These are phyloP conservation scores for Seira sanloemensis DNA, from an alignment of 2,888 invertebrate genomes.

Conservation along the genomic window DNA sequence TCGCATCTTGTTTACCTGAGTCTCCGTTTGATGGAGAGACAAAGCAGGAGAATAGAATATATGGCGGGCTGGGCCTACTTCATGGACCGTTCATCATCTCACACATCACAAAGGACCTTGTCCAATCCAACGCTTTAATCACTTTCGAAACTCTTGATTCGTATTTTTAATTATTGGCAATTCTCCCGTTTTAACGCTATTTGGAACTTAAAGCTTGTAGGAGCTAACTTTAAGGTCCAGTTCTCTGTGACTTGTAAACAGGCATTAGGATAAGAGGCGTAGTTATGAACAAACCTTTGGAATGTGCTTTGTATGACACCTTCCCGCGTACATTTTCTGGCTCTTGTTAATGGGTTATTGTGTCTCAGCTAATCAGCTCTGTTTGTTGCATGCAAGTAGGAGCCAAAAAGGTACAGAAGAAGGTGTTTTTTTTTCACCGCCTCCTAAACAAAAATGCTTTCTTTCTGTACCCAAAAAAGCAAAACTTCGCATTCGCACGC, in stretches of 20 bases:
- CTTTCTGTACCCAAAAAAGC: constrained; percentile 10
- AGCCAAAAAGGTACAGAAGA: background rate
- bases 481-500: background rate
- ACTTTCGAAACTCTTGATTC: too few species aligned
- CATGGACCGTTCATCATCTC: constrained; percentile 21
- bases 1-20: background rate
- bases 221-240: too few species aligned
- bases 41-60: constrained; percentile 12
- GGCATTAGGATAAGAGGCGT: too few species aligned
- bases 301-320: constrained; percentile 38
- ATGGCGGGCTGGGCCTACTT: constrained; percentile 22
- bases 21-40: constrained; percentile 33
- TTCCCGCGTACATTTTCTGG: constrained; percentile 44
- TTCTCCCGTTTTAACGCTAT: too few species aligned
- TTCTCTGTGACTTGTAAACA: background rate
- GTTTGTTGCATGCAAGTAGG: background rate
- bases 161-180: too few species aligned
- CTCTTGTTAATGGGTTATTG: background rate
- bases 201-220: too few species aligned
- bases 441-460: constrained; percentile 41
- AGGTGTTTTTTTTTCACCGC: constrained; percentile 45
- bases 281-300: background rate
- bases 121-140: too few species aligned
- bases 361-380: background rate
- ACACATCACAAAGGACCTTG: background rate